Evolutionary conservation across 2,113 vertebrate species (phyloP).

Genomic region (Ictalurus punctatus): DNA sequence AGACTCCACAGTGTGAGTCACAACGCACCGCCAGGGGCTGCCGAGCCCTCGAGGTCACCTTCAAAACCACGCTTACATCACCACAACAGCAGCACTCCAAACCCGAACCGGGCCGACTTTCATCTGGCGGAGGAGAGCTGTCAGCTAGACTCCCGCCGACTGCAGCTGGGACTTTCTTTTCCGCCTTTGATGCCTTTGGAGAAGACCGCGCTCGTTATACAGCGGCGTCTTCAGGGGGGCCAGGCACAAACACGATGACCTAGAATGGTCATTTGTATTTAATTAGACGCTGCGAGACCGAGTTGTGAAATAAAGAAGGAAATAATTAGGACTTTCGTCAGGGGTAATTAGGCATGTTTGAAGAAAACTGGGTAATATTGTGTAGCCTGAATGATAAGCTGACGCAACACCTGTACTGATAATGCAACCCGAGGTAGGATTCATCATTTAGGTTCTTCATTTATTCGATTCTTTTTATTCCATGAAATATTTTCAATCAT

Average conservation of each 20-base stretch:
- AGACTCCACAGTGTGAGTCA: not conserved
- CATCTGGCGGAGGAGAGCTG: not conserved
- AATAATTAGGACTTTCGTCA: slow-evolving; percentile 20
- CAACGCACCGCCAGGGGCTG: not conserved
- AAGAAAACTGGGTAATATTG: not conserved
- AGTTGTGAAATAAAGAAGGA: not conserved
- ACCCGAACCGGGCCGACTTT: not conserved
- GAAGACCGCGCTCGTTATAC: not conserved
- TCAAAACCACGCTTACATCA: slow-evolving; percentile 15
- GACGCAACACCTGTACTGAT: not conserved
- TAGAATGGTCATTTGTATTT: slow-evolving; percentile 8
- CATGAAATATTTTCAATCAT: not conserved
- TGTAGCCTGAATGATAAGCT: not conserved
- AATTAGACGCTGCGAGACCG: not conserved
- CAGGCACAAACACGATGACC: not conserved
- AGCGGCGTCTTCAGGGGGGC: not conserved
- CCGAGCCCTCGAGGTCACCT: slow-evolving; percentile 16
- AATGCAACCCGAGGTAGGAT: not conserved
- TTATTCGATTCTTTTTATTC: not conserved
- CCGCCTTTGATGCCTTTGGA: not conserved
- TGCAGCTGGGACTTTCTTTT: not conserved
- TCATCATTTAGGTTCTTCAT: not conserved
- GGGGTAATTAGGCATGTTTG: not conserved
- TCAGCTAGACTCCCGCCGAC: not conserved
- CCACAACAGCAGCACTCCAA: slow-evolving; percentile 4